Base-by-base conservation (phyloP, 2,797 vertebrate species). In the Sarcophilus harrisii region DNA sequence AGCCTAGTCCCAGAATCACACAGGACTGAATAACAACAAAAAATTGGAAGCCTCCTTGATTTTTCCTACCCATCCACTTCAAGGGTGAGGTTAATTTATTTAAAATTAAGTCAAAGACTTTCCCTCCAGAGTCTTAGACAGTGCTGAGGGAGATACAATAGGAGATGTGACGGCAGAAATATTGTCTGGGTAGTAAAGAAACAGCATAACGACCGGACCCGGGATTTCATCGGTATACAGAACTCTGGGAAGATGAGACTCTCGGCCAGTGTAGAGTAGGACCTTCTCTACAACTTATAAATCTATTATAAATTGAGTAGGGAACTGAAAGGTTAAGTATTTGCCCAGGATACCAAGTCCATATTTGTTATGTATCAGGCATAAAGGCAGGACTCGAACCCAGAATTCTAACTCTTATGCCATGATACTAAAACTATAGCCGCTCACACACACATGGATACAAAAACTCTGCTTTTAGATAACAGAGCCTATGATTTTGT, bases 121-220 rank as follows among this genome's bases (percentile, higher is more conserved):
- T 29, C 27, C 60, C 55, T 62, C 92, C 30, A 45, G 96, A 95
- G 55, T 59, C n/a, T 87, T 49, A 49, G 38, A 87, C 45, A 87
- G 9, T 49, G 10, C 9, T 87, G 38, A 49, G 11, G 21, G 16
- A 45, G 73, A 28, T 28, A 87, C 38, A 81, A 0, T 66, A 16
- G 52, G 57, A 21, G 94, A 96, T 95, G 54, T 0, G 55, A 91
- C 38, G 95, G 55, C 87, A 95, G 91, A 94, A n/a, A 57, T 66
- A 92, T 58, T 1, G 92, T 30, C 12, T 55, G 62, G 28, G 92
- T 66, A 30, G 16, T 9, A 57, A 58, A 60, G 91, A 94, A 87
- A 14, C 58, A 45, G 58, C 81, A n/a, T 81, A 91, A 38, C 9
- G 8, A 21, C 8, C 24, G n/a, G n/a, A 57, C 90, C 90, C 10